Conservation (phyloP, 2,113 vertebrate species). For the Labeo rohita region DNA sequence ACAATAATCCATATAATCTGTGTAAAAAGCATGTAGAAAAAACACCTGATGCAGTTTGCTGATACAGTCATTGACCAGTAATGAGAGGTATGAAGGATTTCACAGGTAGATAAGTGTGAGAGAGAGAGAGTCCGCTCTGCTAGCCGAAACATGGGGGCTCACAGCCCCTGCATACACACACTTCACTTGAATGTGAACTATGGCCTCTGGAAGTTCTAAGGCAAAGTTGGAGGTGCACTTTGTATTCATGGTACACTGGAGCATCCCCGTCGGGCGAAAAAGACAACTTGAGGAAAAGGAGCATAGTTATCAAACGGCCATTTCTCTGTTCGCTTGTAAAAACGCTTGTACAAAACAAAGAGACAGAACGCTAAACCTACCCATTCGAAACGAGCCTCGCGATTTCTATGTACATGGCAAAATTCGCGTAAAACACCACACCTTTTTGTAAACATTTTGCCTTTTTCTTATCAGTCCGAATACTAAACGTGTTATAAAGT, state of each 20-base stretch:
- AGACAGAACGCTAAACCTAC: conserved; percentile 57
- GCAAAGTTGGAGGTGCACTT: conserved; percentile 97
- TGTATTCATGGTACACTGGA: conserved; percentile 84
- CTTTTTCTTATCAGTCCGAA: conserved; percentile 62
- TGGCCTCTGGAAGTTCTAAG: conserved; percentile 99
- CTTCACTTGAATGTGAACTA: conserved; percentile 98
- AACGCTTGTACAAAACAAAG: conserved; percentile 34
- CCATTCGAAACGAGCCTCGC: conserved; percentile 63
- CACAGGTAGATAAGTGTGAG: conserved; percentile 99
- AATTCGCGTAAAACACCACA: conserved; percentile 68
- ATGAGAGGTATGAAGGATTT: conserved; percentile 99
- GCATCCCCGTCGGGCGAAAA: conserved; percentile 74
- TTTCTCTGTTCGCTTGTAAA: conserved; percentile 62
- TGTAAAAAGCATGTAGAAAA: conserved; percentile 99
- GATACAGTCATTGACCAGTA: conserved; percentile 99
- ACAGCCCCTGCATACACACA: conserved; percentile 93
- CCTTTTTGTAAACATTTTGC: conserved; percentile 76
- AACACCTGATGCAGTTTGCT: conserved; percentile 99
- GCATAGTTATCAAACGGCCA: conserved; percentile 61
- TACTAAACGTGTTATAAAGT: conserved; percentile 66
- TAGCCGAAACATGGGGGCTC: conserved; percentile 83
- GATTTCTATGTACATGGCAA: conserved; percentile 70
- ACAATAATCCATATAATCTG: conserved; percentile 99
- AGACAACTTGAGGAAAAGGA: conserved; percentile 64
- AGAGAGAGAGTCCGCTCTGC: conserved; percentile 90